Evolutionary conservation across 2,113 vertebrate species (phyloP).

Genomic region (Todiramphus chloris): DNA sequence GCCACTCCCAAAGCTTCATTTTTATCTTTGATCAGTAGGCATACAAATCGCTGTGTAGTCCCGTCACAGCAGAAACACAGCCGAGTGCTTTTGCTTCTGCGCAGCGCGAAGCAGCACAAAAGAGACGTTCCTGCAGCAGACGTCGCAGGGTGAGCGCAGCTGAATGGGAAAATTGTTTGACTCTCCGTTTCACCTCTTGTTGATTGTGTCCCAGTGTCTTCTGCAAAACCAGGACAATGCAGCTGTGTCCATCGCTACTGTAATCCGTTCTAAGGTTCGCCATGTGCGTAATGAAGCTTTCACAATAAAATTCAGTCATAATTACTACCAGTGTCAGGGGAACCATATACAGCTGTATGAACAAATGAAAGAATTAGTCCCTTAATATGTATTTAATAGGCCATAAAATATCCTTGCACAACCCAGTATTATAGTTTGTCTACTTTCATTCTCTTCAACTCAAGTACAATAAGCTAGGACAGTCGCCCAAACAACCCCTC

Average conservation of each 20-base stretch:
- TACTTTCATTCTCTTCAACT: not conserved
- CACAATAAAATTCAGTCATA: slow-evolving; percentile 40
- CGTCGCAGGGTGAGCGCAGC: not conserved
- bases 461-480: not conserved
- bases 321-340: slow-evolving; percentile 18
- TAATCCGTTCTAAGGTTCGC: slow-evolving; percentile 4
- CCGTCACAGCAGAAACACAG: not conserved
- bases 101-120: not conserved
- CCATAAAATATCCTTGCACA: not conserved
- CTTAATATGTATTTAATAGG: slow-evolving; percentile 53
- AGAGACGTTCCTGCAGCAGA: not conserved
- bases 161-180: slow-evolving; percentile 38
- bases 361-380: slow-evolving; percentile 27
- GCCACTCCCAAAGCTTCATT: not conserved
- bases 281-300: not conserved
- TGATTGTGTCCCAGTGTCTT: not conserved
- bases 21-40: not conserved
- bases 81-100: not conserved
- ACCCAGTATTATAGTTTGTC: not conserved
- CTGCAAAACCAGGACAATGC: not conserved
- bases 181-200: slow-evolving; percentile 25
- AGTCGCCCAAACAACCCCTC: not conserved
- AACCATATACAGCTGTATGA: slow-evolving; percentile 8
- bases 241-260: not conserved
- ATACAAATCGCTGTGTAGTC: not conserved